These are phyloP conservation scores for Fabriciana adippe DNA, from an alignment of 2,888 invertebrate genomes.

Conservation along the genomic window DNA sequence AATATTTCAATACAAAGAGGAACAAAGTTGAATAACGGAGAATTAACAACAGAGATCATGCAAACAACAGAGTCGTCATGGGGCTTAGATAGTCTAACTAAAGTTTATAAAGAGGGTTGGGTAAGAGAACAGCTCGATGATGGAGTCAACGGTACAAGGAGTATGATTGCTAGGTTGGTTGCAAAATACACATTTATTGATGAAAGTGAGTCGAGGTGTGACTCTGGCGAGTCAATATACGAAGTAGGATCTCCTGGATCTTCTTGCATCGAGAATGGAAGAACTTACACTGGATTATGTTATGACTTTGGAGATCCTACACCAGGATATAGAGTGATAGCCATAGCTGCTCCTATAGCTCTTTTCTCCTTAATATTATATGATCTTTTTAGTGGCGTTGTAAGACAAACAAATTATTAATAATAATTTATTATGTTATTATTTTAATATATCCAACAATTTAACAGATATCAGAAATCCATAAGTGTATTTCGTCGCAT, in stretches of 20 bases:
- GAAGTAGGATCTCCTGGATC: conserved; percentile 58
- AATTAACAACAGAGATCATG: neutral
- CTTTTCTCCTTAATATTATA: conserved; percentile 70
- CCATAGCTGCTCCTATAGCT: conserved; percentile 66
- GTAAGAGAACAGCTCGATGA: conserved; percentile 45
- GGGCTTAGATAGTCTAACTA: conserved; percentile 54
- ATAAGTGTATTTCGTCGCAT: no score
- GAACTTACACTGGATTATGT: conserved; percentile 60
- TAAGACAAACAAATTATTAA: conserved; percentile 63
- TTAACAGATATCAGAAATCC: no score
- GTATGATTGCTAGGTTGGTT: conserved; percentile 59
- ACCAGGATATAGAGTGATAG: conserved; percentile 66
- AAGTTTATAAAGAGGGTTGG: conserved; percentile 54
- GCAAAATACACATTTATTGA: conserved; percentile 62
- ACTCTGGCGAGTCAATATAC: conserved; percentile 61
- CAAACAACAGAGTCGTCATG: conserved; percentile 40
- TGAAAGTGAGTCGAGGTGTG: conserved; percentile 57
- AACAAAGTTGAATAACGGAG: neutral
- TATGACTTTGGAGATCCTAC: conserved; percentile 66
- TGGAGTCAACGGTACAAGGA: conserved; percentile 56
- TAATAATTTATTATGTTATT: neutral
- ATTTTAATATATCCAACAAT: no score
- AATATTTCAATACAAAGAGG: neutral
- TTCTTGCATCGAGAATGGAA: conserved; percentile 59
- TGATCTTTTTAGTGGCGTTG: conserved; percentile 72